Percentiles rank a stretch among this genome's conserved stretches.
Evolutionary conservation across 2,113 vertebrate species (phyloP).

Genomic region (Coturnix japonica): DNA sequence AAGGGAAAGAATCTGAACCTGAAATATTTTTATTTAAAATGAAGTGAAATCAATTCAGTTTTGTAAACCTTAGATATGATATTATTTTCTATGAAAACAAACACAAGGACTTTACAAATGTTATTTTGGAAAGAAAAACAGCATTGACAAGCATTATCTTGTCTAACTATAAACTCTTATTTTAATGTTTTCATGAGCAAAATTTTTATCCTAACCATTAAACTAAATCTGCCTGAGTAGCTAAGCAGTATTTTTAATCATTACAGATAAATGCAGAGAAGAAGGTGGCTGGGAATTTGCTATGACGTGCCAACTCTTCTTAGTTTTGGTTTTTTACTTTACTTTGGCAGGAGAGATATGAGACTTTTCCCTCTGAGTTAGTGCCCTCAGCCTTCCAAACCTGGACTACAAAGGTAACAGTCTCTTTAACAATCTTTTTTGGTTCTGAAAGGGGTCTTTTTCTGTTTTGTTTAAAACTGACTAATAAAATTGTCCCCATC

Average conservation of each 20-base stretch:
- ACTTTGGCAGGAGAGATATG: background rate
- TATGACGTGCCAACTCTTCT: background rate
- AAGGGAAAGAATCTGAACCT: background rate
- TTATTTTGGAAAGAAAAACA: background rate
- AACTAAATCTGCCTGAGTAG: background rate
- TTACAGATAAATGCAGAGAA: background rate
- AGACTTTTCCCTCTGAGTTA: background rate
- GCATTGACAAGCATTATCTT: background rate
- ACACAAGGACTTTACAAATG: background rate
- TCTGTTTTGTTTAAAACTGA: background rate
- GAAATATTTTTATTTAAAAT: background rate
- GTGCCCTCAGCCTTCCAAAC: accelerated
- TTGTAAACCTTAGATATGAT: background rate
- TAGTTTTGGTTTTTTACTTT: background rate
- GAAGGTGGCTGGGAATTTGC: background rate
- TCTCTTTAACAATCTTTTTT: background rate
- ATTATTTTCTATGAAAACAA: background rate
- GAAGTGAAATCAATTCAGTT: too few species aligned
- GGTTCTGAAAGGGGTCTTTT: background rate
- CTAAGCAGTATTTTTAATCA: background rate
- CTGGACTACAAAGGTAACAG: background rate
- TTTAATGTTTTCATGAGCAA: background rate
- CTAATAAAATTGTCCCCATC: background rate
- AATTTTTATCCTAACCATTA: background rate
- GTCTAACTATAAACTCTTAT: background rate